Conservation (phyloP, 2,113 vertebrate species). For the Ictalurus furcatus region DNA sequence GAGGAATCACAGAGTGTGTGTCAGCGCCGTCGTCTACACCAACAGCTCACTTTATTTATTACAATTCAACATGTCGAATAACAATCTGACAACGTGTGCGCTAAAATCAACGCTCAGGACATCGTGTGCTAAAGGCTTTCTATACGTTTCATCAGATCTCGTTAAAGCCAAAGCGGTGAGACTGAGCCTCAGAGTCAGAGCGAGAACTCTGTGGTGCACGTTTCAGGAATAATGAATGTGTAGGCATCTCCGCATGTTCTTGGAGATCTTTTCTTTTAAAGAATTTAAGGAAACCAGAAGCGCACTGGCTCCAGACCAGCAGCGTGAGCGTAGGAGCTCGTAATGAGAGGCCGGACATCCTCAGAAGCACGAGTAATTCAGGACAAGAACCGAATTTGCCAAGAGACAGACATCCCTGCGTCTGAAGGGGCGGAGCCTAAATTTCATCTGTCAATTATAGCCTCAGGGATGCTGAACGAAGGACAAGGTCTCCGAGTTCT, state of each 20-base stretch:
- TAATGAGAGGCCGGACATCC: conserved; percentile 19
- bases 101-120: background rate
- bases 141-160: background rate
- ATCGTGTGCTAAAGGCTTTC: background rate
- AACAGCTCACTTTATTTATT: background rate
- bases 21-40: background rate
- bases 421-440: background rate
- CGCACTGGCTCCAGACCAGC: background rate
- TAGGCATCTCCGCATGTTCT: background rate
- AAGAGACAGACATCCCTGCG: background rate
- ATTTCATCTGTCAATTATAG: background rate
- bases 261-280: background rate
- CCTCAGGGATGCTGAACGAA: background rate
- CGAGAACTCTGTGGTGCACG: background rate
- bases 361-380: background rate
- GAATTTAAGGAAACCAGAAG: conserved; percentile 1
- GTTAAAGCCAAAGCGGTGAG: background rate
- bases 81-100: background rate
- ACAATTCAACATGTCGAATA: background rate
- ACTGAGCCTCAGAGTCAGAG: background rate
- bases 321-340: background rate
- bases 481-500: background rate
- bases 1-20: background rate
- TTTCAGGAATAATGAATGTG: background rate
- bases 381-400: background rate